These are phyloP conservation scores for Rhagoletis zephyria DNA, from an alignment of 1,140 invertebrate genomes.

Conservation along the genomic window DNA sequence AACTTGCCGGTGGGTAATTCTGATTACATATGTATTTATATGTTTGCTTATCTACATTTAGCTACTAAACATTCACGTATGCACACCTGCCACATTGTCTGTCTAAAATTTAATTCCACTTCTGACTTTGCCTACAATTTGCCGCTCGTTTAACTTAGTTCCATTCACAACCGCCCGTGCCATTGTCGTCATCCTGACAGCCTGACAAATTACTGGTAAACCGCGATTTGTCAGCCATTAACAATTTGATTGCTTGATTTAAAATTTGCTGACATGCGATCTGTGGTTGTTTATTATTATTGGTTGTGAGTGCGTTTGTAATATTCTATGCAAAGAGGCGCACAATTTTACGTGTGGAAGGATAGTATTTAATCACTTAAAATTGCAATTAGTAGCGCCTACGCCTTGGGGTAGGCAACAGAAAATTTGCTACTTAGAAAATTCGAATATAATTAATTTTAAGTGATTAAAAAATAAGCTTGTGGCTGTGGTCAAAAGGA, in stretches of 20 bases:
- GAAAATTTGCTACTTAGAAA: neutral
- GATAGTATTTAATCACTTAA: neutral
- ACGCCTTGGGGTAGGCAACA: neutral
- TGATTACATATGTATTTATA: too few species aligned
- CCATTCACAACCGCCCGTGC: neutral
- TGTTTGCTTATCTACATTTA: too few species aligned
- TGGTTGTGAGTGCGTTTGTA: neutral
- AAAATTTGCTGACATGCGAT: conserved; percentile 42
- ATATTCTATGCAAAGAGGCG: too few species aligned
- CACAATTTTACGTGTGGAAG: neutral
- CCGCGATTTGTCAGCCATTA: conserved; percentile 51
- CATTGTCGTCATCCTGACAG: neutral
- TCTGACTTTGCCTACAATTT: neutral
- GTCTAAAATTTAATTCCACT: too few species aligned
- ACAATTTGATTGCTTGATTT: conserved; percentile 45
- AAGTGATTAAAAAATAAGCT: too few species aligned
- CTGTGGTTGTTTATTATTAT: conserved; percentile 4
- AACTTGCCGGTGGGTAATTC: too few species aligned
- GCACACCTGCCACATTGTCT: too few species aligned
- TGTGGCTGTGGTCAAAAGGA: too few species aligned
- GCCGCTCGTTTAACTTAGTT: neutral
- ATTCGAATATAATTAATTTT: too few species aligned
- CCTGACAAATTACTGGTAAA: conserved; percentile 34
- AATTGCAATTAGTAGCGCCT: neutral
- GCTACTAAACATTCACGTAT: too few species aligned